Conservation (phyloP, 2,888 invertebrate genomes). For the Brenthis daphne region DNA sequence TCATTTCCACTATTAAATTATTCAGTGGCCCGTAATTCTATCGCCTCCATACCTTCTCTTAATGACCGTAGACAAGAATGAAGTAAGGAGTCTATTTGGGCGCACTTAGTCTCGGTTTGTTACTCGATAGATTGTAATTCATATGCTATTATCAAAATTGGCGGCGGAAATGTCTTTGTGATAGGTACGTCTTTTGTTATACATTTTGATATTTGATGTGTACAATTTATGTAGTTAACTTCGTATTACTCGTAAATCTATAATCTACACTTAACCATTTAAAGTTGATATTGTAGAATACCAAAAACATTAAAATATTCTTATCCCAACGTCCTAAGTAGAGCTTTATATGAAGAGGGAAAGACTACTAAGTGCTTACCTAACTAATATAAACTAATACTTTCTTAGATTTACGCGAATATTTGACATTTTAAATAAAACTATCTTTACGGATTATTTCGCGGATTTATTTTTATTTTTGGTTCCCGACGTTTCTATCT, state of each 20-base stretch:
- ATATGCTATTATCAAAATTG: slow-evolving; percentile 69
- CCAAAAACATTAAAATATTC: no score
- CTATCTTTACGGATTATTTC: no score
- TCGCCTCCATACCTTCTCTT: slow-evolving; percentile 61
- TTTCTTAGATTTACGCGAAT: no score
- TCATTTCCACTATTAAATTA: slow-evolving; percentile 81
- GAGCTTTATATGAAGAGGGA: neutral
- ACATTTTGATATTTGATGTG: neutral
- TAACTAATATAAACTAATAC: neutral
- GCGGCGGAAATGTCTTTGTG: slow-evolving; percentile 60
- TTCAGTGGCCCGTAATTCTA: slow-evolving; percentile 79
- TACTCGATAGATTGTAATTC: slow-evolving; percentile 73
- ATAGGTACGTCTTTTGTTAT: neutral
- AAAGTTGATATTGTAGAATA: no score
- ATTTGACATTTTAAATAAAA: no score
- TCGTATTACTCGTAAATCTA: no score
- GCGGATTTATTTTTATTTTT: no score
- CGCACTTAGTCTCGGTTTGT: slow-evolving; percentile 79
- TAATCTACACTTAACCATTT: no score
- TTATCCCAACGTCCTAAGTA: no score
- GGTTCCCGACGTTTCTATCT: no score
- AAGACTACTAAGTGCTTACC: neutral
- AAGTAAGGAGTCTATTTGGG: slow-evolving; percentile 61
- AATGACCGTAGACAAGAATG: slow-evolving; percentile 58
- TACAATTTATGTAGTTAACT: neutral